Conservation (phyloP, 2,888 invertebrate genomes). For the Drosophila kuntzei region DNA sequence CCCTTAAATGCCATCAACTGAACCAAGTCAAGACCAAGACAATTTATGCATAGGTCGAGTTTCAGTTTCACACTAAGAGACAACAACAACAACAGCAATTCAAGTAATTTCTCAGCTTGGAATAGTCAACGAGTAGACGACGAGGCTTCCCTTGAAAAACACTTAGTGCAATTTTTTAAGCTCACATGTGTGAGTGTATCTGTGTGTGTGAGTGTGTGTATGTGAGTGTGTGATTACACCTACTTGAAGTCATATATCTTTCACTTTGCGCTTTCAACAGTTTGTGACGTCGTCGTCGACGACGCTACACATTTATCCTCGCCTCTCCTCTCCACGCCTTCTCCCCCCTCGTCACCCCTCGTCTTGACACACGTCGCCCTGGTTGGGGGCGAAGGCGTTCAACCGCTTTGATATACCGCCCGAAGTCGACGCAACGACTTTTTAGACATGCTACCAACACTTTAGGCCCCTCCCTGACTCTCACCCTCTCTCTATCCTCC, state of each 20-base stretch:
- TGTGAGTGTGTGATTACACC: slow-evolving; percentile 72
- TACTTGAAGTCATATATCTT: slow-evolving; percentile 81
- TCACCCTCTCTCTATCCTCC: background rate
- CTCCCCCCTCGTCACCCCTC: background rate
- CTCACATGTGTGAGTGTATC: slow-evolving; percentile 40
- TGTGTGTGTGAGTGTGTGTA: slow-evolving; percentile 37
- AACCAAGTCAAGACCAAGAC: slow-evolving; percentile 45
- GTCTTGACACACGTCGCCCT: background rate
- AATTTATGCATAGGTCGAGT: slow-evolving; percentile 73
- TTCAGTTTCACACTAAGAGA: slow-evolving; percentile 45
- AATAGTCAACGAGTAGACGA: slow-evolving; percentile 54
- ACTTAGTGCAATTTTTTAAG: slow-evolving; percentile 72
- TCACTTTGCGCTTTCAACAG: slow-evolving; percentile 81
- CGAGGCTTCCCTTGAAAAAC: slow-evolving; percentile 67
- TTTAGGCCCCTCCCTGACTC: slow-evolving; percentile 26
- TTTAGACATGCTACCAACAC: slow-evolving; percentile 70
- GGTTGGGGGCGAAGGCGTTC: slow-evolving; percentile 55
- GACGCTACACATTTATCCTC: slow-evolving; percentile 66
- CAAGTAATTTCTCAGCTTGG: slow-evolving; percentile 69
- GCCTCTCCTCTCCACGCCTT: background rate
- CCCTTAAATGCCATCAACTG: slow-evolving; percentile 46
- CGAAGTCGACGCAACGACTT: slow-evolving; percentile 49
- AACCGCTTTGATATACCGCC: slow-evolving; percentile 77
- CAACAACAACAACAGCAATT: slow-evolving; percentile 20
- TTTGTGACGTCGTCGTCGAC: slow-evolving; percentile 74